Percentiles rank a stretch among this genome's conserved stretches.
These are phyloP conservation scores for Teleogryllus oceanicus DNA, from an alignment of 2,888 invertebrate species.

Conservation along the genomic window DNA sequence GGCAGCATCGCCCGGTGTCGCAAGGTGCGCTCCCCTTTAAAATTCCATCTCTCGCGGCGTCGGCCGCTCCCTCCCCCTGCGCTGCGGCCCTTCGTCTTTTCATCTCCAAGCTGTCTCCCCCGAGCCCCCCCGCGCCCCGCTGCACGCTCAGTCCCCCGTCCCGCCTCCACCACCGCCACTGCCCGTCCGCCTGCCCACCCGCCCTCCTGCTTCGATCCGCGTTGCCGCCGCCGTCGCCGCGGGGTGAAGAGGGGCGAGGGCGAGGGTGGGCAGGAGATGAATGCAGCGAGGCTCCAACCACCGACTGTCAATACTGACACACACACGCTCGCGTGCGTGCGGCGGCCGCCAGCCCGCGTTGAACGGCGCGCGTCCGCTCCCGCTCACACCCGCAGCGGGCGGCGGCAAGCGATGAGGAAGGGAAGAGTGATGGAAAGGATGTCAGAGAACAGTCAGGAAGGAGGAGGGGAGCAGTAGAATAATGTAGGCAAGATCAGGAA, in stretches of 20 bases:
- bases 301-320: conserved; percentile 18
- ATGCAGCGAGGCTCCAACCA: conserved; percentile 9
- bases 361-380: neutral
- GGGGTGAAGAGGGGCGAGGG: neutral
- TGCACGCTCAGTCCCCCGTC: neutral
- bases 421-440: too few species aligned
- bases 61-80: neutral
- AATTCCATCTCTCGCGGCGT: conserved; percentile 9
- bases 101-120: neutral
- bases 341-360: too few species aligned
- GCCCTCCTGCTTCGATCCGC: neutral
- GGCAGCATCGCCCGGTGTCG: neutral
- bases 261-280: conserved; percentile 7
- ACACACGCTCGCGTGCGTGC: neutral
- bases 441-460: too few species aligned
- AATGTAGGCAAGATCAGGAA: too few species aligned
- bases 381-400: neutral
- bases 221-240: neutral
- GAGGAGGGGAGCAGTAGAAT: too few species aligned
- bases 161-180: neutral
- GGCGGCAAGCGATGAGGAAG: neutral
- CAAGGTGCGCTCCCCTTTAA: conserved; percentile 5
- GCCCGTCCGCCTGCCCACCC: neutral
- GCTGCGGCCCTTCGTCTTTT: neutral
- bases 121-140: neutral